phyloP scores from a whole-genome alignment of 2,113 vertebrate genomes.

The Cairina moschata region DNA sequence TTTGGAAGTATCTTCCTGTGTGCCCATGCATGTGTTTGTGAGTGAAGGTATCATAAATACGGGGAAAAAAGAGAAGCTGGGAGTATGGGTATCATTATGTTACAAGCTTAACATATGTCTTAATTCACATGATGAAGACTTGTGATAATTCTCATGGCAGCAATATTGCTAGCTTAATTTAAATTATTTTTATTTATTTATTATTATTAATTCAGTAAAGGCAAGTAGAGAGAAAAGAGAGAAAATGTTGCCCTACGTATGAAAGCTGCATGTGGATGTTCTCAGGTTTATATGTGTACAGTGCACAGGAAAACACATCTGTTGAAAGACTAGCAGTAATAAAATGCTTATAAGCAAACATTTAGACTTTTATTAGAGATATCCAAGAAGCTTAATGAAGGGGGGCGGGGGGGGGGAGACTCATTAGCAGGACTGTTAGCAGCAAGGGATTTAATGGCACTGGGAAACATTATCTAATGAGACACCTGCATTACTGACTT shows the following conservation, averaged over 20 bases:
- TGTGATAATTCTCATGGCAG: neutral
- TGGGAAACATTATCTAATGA: neutral
- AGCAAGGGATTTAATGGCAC: neutral
- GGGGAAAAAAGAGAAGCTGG: neutral
- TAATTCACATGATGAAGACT: neutral
- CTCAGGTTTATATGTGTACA: neutral
- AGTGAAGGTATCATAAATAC: neutral
- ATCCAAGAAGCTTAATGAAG: neutral
- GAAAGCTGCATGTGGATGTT: neutral
- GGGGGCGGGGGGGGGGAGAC: neutral
- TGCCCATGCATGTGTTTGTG: fast-evolving
- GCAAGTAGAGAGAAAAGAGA: fast-evolving
- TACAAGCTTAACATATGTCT: neutral
- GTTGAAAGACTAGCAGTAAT: neutral
- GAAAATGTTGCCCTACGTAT: neutral
- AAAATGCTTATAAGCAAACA: neutral
- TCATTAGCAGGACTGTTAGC: neutral
- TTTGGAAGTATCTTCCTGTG: neutral
- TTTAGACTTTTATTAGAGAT: neutral
- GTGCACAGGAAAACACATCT: neutral
- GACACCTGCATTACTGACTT: neutral
- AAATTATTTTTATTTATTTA: neutral
- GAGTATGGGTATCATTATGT: neutral
- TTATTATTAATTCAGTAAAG: neutral
- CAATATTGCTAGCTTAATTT: neutral